Evolutionary conservation across 92 coral and sea anemone genomes (phyloP), one percentile per base, ranked within the genome.

Genomic region (Heteractis magnifica): DNA sequence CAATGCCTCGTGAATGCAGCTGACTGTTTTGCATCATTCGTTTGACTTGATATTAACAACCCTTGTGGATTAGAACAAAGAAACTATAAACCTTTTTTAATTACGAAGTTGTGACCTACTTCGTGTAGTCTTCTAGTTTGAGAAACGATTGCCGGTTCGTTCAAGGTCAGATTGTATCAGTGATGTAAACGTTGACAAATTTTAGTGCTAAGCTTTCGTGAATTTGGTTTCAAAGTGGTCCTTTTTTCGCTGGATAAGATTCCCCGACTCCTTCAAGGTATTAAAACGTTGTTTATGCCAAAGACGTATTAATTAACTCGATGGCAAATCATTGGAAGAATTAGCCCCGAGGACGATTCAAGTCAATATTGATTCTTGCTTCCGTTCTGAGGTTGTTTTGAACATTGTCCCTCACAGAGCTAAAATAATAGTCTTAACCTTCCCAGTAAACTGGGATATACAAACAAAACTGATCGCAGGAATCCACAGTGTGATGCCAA

Each of bases 1-100:
- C 86, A 82, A 82, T 72, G 49, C 49, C 16, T 58, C 53, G 86
- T 82, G 74, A 77, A 82, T 81, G 74, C 13, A 50, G 41, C 79
- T 60, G 72, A 41, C 72, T 50, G 51, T 81, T 81, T 81, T 81
- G 77, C 84, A 64, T 71, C 68, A 11, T 23, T 53, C 52, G 52
- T 71, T 71, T 82, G 71, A 72, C 48, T 56, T 68, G 4, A 19
- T 81, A 81, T 62, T 81, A 68, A 81, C 65, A 49, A 18, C 84
- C 77, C 51, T 49, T 77, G 3, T 49, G 51, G 64, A 23, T 65
- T 51, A 49, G 50, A 81, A 81, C 84, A 81, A 81, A 59, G 65
- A 23, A 70, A 10, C 51, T 21, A 41, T 9, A 51, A 70, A 70
- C 56, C 44, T 59, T 81, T 81, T 81, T 81, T 81, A 81, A 81